A percentile compares a stretch with the other conserved stretches of the same genome.
Evolutionary conservation across 2,113 vertebrate genomes (phyloP).

Genomic region (Paratilapia polleni): DNA sequence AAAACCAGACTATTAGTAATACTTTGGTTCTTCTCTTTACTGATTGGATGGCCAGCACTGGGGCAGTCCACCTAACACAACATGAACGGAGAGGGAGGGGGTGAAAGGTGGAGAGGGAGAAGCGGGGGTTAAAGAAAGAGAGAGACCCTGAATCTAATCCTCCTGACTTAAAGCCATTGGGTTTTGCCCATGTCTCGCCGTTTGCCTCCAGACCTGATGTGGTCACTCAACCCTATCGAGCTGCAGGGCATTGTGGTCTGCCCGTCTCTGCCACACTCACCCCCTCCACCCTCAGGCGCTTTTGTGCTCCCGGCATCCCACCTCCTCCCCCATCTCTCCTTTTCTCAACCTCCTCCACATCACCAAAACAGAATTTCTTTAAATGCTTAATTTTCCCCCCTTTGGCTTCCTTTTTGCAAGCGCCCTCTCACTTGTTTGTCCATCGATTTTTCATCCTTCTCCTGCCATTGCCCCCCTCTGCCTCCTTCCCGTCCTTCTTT

Average conservation of each 20-base stretch:
- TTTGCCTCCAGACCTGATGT: slow-evolving; percentile 76
- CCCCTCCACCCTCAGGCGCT: slow-evolving; percentile 70
- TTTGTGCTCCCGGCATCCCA: slow-evolving; percentile 55
- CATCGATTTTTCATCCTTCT: slow-evolving; percentile 80
- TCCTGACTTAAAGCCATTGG: slow-evolving; percentile 74
- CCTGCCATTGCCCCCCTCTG: slow-evolving; percentile 57
- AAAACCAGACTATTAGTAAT: slow-evolving; percentile 86
- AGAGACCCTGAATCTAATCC: slow-evolving; percentile 71
- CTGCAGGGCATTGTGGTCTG: slow-evolving; percentile 79
- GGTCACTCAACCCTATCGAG: slow-evolving; percentile 81
- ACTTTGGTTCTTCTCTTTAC: slow-evolving; percentile 79
- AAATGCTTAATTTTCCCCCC: slow-evolving; percentile 77
- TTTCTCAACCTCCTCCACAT: slow-evolving; percentile 60
- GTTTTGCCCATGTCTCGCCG: slow-evolving; percentile 65
- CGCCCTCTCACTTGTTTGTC: slow-evolving; percentile 79
- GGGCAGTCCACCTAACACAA: slow-evolving; percentile 52
- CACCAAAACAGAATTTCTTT: slow-evolving; percentile 73
- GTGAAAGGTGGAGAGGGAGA: background rate
- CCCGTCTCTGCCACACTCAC: slow-evolving; percentile 56
- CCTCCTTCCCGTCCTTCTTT: slow-evolving; percentile 27
- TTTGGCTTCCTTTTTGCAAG: slow-evolving; percentile 71
- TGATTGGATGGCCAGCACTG: slow-evolving; percentile 63
- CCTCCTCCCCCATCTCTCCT: slow-evolving; percentile 16
- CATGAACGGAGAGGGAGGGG: slow-evolving; percentile 1
- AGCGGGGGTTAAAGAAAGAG: slow-evolving; percentile 29